Base-by-base conservation (phyloP, 2,113 vertebrate species). In the Ranitomeya variabilis region DNA sequence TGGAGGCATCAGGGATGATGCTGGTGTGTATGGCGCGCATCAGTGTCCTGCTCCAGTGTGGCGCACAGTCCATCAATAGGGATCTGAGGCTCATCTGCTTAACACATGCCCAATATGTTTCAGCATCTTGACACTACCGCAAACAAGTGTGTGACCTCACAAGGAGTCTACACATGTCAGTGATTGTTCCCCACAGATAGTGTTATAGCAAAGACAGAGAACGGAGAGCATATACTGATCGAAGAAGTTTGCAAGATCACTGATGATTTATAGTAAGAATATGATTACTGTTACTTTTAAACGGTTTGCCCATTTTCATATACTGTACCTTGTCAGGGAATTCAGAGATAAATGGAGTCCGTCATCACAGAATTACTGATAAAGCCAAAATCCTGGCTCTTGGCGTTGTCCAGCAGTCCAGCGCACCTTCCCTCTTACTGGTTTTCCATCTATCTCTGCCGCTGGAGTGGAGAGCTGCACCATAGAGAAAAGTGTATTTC, bases 211-310 rank as follows among this genome's bases (percentile, higher is more conserved):
- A 64, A 82, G 57, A 19, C 11, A 7, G n/a, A 69, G 19, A 21
- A n/a, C 45, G 62, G 80, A 67, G 31, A 54, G 74, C 13, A 79
- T 86, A 23, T 64, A 79, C 54, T 23, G 5, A 15, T 74, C 14
- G 37, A 31, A 73, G 26, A 73, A 14, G 69, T 45, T 9, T 74
- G 31, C 13, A 15, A 15, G 26, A 71, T 26, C 13, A 7, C 66
- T 76, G 54, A 76, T 86, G 71, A 86, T 60, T 62, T 86, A 77
- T 71, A 69, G n/a, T 14, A 71, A 23, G 14, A 54, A 55, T 19
- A 55, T 66, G 23, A 23, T 52, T 19, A 26, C 37, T 18, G 66
- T 67, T 1, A 21, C 7, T 62, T 62, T 62, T 15, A 45, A 45
- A 45, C 1, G 37, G 37, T 45, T 45, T 45, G 37, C 37, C 37